phyloP scores from a whole-genome alignment of 1,140 invertebrate genomes.

The Hypothenemus hampei region DNA sequence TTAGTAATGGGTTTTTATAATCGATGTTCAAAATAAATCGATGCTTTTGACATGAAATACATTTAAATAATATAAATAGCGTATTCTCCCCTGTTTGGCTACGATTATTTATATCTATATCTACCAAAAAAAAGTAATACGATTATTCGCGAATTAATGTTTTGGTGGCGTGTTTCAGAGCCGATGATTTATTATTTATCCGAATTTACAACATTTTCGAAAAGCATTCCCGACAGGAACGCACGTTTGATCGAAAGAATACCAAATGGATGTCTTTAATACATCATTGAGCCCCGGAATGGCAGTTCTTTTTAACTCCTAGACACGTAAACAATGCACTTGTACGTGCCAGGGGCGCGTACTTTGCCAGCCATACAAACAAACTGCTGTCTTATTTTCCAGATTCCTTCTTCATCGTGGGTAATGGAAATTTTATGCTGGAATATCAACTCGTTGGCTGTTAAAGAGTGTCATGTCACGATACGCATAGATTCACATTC shows the following conservation, averaged over 20 bases:
- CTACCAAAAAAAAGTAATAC: constrained; percentile 22
- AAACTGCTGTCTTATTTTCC: constrained; percentile 12
- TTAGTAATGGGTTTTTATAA: too few species aligned
- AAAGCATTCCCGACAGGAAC: too few species aligned
- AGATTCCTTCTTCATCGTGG: too few species aligned
- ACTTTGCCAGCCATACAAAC: constrained; percentile 14
- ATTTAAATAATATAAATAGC: constrained; percentile 24
- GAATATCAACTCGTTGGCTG: too few species aligned
- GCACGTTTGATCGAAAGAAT: too few species aligned
- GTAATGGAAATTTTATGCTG: too few species aligned
- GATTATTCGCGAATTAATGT: constrained; percentile 26
- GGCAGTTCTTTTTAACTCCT: constrained; percentile 23
- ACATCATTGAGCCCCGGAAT: constrained; percentile 20
- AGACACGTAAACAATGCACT: constrained; percentile 22
- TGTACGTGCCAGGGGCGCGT: constrained; percentile 18
- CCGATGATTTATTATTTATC: constrained; percentile 20
- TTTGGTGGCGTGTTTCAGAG: constrained; percentile 19
- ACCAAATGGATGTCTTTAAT: too few species aligned
- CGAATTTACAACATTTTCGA: too few species aligned
- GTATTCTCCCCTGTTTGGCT: constrained; percentile 22
- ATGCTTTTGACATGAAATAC: constrained; percentile 16
- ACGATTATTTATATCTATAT: constrained; percentile 15
- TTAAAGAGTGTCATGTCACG: too few species aligned
- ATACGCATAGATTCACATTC: too few species aligned
- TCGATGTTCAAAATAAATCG: constrained; percentile 19